Conservation (phyloP, 2,888 invertebrate species). For the Macropis europaea region DNA sequence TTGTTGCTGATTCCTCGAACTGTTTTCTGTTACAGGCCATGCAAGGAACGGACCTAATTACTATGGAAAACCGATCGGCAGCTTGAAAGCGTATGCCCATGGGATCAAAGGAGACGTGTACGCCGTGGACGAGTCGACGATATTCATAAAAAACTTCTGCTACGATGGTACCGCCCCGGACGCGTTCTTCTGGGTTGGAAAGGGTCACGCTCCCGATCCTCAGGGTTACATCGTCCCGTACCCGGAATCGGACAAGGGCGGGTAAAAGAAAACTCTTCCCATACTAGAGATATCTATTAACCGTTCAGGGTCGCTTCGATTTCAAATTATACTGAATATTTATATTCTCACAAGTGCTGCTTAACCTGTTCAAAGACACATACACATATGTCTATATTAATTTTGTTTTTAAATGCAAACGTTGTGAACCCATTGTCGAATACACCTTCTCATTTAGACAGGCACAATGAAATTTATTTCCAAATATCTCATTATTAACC, state of each 20-base stretch:
- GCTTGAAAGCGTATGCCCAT: constrained; percentile 88
- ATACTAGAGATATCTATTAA: too few species aligned
- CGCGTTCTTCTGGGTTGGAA: constrained; percentile 95
- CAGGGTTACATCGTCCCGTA: constrained; percentile 92
- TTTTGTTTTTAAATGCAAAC: too few species aligned
- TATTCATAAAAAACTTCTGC: constrained; percentile 92
- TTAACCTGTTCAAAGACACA: too few species aligned
- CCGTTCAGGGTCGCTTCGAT: too few species aligned
- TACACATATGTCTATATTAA: too few species aligned
- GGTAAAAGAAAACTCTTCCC: constrained; percentile 80
- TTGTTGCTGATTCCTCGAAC: too few species aligned
- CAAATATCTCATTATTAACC: too few species aligned
- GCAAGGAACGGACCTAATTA: constrained; percentile 79
- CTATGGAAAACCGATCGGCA: constrained; percentile 89
- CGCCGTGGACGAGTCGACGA: constrained; percentile 93
- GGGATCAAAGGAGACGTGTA: constrained; percentile 91
- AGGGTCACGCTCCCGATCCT: constrained; percentile 89
- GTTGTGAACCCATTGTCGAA: too few species aligned
- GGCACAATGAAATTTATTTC: too few species aligned
- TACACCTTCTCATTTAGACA: too few species aligned
- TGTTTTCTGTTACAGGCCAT: constrained; percentile 59
- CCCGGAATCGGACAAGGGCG: constrained; percentile 90
- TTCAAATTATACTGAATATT: too few species aligned
- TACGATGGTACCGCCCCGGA: constrained; percentile 94
- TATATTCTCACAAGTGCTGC: too few species aligned